Evolutionary conservation across 1,140 invertebrate species (phyloP).

Genomic region (Bemisia tabaci): DNA sequence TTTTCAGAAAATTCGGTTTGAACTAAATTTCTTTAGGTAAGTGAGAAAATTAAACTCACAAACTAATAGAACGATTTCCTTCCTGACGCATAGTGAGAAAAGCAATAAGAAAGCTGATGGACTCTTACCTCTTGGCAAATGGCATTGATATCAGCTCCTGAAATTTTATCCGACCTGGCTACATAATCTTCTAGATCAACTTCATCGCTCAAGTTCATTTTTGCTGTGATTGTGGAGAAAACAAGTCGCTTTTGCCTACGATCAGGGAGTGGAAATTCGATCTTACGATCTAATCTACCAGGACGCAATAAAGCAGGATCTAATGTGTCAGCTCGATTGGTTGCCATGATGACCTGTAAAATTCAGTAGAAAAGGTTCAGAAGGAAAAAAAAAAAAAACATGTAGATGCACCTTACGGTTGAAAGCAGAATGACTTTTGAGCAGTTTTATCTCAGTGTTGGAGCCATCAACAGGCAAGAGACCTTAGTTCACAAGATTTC

Average conservation of each 20-base stretch:
- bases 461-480: too few species aligned
- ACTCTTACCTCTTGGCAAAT: slow-evolving; percentile 90
- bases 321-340: slow-evolving; percentile 94
- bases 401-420: too few species aligned
- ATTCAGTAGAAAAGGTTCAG: too few species aligned
- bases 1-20: too few species aligned
- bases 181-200: slow-evolving; percentile 99
- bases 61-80: slow-evolving; percentile 91
- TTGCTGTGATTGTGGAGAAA: slow-evolving; percentile 94
- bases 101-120: not conserved
- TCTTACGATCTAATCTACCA: slow-evolving; percentile 95
- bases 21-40: too few species aligned
- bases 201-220: slow-evolving; percentile 99
- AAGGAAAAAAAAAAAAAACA: too few species aligned
- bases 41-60: too few species aligned
- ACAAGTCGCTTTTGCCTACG: slow-evolving; percentile 93
- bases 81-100: slow-evolving; percentile 33
- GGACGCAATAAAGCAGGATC: slow-evolving; percentile 95
- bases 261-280: slow-evolving; percentile 97
- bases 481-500: too few species aligned
- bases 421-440: too few species aligned
- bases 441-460: too few species aligned
- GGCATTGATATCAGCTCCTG: slow-evolving; percentile 97
- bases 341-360: slow-evolving; percentile 96
- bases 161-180: slow-evolving; percentile 93